A percentile compares a stretch with the other conserved stretches of the same genome.
These are phyloP conservation scores for Drosophila sproati DNA, from an alignment of 1,140 invertebrate genomes.

Conservation along the genomic window DNA sequence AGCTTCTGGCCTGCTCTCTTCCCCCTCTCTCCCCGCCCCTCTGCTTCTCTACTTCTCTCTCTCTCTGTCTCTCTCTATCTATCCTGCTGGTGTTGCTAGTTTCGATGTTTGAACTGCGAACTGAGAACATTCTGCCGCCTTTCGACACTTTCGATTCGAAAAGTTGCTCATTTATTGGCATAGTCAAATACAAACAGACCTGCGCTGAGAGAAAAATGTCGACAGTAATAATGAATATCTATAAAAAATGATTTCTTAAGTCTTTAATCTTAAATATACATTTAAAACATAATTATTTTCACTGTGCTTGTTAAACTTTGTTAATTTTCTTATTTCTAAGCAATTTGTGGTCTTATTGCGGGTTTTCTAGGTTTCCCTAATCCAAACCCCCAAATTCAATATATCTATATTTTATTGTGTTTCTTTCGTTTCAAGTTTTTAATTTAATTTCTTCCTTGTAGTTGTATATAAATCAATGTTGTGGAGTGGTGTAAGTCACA, in stretches of 20 bases:
- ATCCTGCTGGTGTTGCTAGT: constrained; percentile 2
- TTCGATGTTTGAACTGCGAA: constrained; percentile 6
- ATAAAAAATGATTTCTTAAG: too few relatives aligned
- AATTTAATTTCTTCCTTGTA: neutral
- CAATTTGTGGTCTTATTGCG: too few relatives aligned
- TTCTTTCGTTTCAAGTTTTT: neutral
- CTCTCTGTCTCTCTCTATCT: constrained; percentile 13
- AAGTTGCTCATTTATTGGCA: constrained; percentile 65
- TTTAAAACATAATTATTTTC: too few relatives aligned
- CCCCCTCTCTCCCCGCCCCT: constrained; percentile 4
- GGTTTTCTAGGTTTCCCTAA: too few relatives aligned
- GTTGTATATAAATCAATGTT: too few relatives aligned
- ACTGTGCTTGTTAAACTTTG: too few relatives aligned
- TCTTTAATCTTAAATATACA: too few relatives aligned
- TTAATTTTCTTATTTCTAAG: too few relatives aligned
- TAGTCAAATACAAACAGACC: constrained; percentile 5
- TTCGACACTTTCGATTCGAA: constrained; percentile 72
- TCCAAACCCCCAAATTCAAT: neutral
- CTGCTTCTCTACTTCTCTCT: constrained; percentile 10
- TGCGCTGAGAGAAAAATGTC: neutral
- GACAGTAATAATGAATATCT: too few relatives aligned
- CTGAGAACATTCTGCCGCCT: constrained; percentile 45
- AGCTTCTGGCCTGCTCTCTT: neutral
- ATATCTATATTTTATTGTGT: neutral
- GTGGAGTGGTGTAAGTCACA: too few relatives aligned